Conservation (phyloP, 2,113 vertebrate species). For the Artemisiospiza belli region DNA sequence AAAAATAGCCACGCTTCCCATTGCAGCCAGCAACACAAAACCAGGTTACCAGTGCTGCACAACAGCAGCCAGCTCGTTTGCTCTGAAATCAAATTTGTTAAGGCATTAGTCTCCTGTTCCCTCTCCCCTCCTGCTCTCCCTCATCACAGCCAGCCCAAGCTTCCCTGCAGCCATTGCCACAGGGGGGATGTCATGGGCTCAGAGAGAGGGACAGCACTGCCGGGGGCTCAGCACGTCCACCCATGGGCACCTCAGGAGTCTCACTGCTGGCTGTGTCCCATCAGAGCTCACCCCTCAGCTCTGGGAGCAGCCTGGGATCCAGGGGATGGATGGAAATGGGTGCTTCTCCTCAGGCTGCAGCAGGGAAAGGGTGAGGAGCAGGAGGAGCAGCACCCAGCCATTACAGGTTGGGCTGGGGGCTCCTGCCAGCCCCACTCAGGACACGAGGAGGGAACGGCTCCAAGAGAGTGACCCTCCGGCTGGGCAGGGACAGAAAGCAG, state of each 20-base stretch:
- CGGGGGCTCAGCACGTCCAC: background rate
- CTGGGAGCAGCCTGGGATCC: accelerated
- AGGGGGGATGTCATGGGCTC: accelerated
- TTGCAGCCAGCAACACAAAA: background rate
- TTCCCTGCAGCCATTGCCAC: background rate
- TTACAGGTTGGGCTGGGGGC: background rate
- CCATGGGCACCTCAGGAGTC: background rate
- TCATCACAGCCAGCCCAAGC: background rate
- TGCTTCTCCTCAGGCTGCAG: background rate
- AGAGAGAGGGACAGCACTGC: background rate
- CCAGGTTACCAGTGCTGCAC: background rate
- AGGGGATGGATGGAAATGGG: background rate
- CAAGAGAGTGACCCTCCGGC: background rate
- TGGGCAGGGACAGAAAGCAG: background rate
- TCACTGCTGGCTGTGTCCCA: accelerated
- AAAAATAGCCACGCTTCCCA: background rate
- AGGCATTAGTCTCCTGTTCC: background rate
- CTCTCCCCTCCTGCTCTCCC: background rate
- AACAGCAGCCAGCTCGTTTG: background rate
- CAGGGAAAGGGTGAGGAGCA: accelerated
- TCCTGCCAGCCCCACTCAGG: background rate
- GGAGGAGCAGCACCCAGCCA: accelerated
- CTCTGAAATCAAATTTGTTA: constrained; percentile 38
- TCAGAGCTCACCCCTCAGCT: background rate
- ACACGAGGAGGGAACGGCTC: accelerated